Evolutionary conservation across 2,797 vertebrate species (phyloP), one percentile per base, ranked within the genome.

Genomic region (Coregonus ussuriensis): DNA sequence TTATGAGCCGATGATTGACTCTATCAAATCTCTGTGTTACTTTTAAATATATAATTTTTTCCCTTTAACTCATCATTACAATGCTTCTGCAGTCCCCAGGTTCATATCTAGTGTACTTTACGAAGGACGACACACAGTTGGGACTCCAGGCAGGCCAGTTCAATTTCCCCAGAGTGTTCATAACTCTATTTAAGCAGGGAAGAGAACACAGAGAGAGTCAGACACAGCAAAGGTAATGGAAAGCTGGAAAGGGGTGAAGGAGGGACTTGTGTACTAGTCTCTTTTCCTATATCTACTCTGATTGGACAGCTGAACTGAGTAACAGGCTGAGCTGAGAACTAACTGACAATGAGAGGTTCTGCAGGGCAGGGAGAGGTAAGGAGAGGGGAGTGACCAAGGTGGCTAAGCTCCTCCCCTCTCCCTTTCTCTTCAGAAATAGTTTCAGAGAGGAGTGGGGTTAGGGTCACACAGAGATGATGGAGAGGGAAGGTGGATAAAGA

Each of bases 181-280:
- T 91, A 95, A 94, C 92, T 95, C 94, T 95, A 91, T 91, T 95
- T 94, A 91, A 88, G 93, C 89, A 93, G 91, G 89, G 91, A 94
- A 91, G 92, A 94, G 93, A 94, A 93, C 88, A 95, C 78, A 91
- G 83, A 94, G 86, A 88, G 86, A 71, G 70, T 71, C 72, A 91
- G 91, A 93, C 91, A 92, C 91, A 93, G 91, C 87, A 93, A 91
- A 89, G 85, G 79, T 90, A 92, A 92, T 80, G 69, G 83, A 93
- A 91, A 94, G 93, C 89, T 88, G 88, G 82, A 92, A 92, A 91
- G 91, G 89, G 90, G 91, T 93, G 93, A 87, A 93, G 92, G 92
- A 92, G 91, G 93, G 92, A 91, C 90, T 85, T 91, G 81, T 77
- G 21, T 21, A 81, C 41, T 81, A 81, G 84, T 35, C 4, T 15